Evolutionary conservation across 2,113 vertebrate genomes (phyloP), one percentile per base, ranked within the genome.

Genomic region (Onychorhynchus coronatus): DNA sequence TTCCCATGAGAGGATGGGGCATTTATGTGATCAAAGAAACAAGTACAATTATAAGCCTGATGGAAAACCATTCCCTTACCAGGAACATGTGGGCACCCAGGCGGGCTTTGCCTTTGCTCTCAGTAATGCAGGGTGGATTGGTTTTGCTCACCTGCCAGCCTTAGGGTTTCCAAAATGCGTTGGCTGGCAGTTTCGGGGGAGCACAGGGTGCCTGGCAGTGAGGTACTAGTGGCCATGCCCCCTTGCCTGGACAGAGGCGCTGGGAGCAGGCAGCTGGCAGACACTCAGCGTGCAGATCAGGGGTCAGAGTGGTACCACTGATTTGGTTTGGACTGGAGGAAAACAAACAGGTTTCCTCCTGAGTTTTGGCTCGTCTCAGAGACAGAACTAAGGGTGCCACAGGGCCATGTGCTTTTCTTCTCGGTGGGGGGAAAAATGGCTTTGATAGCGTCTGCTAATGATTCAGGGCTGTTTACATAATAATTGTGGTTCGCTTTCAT

Each of bases 401-500:
- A 80, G 80, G 67, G 63, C 61, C 1, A 3, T 44, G 25, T 0
- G 16, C 76, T 91, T 96, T 81, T 83, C 58, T 85, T 82, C 55
- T 92, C 5, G 0, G 28, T 78, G 44, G 72, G 61, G 83, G 35
- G 9, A 71, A 74, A 85, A 93, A 55, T 70, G 44, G 56, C 91
- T 89, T 91, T 89, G 88, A 88, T 82, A 85, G 80, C 0, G 2
- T 66, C 86, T 87, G 61, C 93, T 95, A 89, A 92, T 91, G 91
- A 81, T 93, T 89, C 88, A 79, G 62, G 0, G 9, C 85, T 94
- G 86, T 93, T 96, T 89, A 94, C 70, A 76, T 91, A 92, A 92
- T 94, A 93, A 89, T 84, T 91, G 91, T 72, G 80, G 80, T 94
- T 96, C 0, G 2, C 89, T 96, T 89, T 95, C 83, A 87, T 81